Base-by-base conservation (phyloP, 53 echinoderm and acorn worm species). In the Henricia sp. region DNA sequence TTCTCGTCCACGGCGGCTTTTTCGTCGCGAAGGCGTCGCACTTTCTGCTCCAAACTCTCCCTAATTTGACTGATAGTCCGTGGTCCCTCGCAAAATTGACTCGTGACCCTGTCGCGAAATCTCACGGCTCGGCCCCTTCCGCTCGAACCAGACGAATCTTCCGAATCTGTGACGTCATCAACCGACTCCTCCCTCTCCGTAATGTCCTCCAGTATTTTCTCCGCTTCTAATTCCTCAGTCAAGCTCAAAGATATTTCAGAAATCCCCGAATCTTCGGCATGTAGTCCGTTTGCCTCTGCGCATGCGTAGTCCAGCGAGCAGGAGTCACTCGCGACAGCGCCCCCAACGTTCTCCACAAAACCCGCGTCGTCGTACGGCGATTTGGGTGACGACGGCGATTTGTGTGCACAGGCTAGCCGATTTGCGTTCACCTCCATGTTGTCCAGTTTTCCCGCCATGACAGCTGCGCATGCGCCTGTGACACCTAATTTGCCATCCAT, bases 1-100 rank as follows among this genome's bases (percentile, higher is more conserved):
- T 94, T 97, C 46, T 90, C 94, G 41, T 94, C 94, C 34, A 92
- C 77, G 4, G 90, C 92, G 5, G 71, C 83, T 65, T 93, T 91
- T 37, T 92, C 97, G 41, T 90, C 94, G 12, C 97, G 90, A 36
- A 97, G 89, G 5, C 92, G 90, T 63, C 86, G 90, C 6, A 97
- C 97, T 53, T 94, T 94, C 53, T 92, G 74, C 43, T 94, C 97
- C 56, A 97, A 42, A 70, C 97, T 94, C 32, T 86, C 73, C 26
- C 88, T 69, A 42, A 97, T 97, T 50, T 97, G 90, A 5, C 68
- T 40, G 13, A 97, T 82, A 56, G 89, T 94, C 65, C 97, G 30
- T 9, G 65, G 64, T 35, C 37, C 26, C 48, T 64, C 41, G 8
- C 33, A 19, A 39, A 10, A 20, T 32, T 40, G 33, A 63, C 63